These are phyloP conservation scores for Cnemophilus loriae DNA, from an alignment of 2,113 vertebrate genomes.

Conservation along the genomic window DNA sequence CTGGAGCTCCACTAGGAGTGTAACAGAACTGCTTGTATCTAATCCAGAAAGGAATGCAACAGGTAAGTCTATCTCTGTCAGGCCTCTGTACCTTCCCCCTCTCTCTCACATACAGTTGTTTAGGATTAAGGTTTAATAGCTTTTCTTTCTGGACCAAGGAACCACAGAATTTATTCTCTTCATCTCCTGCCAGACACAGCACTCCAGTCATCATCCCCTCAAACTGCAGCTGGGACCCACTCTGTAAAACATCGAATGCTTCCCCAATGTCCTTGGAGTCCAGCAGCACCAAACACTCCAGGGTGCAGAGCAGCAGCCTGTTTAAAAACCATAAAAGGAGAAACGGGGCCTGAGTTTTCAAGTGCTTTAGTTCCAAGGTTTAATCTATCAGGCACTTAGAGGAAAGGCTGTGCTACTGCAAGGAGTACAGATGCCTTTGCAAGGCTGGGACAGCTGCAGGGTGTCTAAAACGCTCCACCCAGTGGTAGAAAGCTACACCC, in stretches of 20 bases:
- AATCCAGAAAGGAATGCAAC: not conserved
- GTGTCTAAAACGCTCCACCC: constrained; percentile 4
- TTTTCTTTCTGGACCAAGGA: not conserved
- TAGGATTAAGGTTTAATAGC: not conserved
- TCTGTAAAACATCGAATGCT: not conserved
- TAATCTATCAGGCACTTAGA: accelerated
- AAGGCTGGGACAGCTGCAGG: not conserved
- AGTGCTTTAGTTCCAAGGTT: not conserved
- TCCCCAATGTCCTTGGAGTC: not conserved
- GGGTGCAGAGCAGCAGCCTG: not conserved
- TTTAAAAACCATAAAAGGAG: not conserved
- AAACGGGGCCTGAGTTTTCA: not conserved
- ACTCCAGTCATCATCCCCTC: not conserved
- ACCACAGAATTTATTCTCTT: not conserved
- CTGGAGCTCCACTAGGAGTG: not conserved
- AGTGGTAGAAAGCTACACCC: not conserved
- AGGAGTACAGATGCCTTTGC: accelerated
- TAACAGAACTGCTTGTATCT: not conserved
- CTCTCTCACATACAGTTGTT: not conserved
- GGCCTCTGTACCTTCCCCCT: not conserved
- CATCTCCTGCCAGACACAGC: not conserved
- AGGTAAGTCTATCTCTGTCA: not conserved
- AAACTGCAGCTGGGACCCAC: not conserved
- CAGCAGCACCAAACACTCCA: not conserved
- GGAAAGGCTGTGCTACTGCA: not conserved